phyloP scores from a whole-genome alignment of 2,113 vertebrate species.

The Ia io region DNA sequence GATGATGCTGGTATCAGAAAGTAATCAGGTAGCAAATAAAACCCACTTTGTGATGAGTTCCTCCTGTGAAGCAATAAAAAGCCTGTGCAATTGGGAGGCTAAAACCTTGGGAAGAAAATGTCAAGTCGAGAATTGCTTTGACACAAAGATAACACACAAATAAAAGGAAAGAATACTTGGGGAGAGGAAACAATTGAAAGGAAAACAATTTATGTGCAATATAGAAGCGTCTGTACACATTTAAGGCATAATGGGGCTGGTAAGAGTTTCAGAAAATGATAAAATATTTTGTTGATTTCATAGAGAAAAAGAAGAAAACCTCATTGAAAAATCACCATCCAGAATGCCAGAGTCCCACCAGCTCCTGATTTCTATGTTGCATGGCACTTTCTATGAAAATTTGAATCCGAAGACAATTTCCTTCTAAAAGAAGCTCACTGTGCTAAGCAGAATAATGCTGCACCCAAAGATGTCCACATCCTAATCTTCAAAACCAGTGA shows the following conservation, averaged over 20 bases:
- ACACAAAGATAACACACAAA: constrained; percentile 71
- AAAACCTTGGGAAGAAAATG: constrained; percentile 56
- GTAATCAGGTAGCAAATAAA: constrained; percentile 56
- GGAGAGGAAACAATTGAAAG: constrained; percentile 54
- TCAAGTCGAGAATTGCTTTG: constrained; percentile 71
- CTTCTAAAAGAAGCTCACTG: not conserved
- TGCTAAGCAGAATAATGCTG: not conserved
- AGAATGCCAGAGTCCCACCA: not conserved
- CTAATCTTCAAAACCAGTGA: not conserved
- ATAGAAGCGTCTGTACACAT: constrained; percentile 52
- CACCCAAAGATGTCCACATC: not conserved
- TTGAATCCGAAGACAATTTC: not conserved
- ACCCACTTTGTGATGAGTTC: constrained; percentile 38
- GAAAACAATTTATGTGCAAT: constrained; percentile 52
- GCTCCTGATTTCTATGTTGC: not conserved
- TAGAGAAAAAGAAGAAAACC: not conserved
- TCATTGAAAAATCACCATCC: not conserved
- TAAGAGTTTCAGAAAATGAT: constrained; percentile 49
- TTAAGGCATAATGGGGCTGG: not conserved
- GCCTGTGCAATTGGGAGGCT: not conserved
- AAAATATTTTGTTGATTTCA: constrained; percentile 55
- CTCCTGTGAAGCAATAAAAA: constrained; percentile 55
- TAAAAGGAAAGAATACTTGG: constrained; percentile 39
- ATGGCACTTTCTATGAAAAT: not conserved
- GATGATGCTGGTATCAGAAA: constrained; percentile 58